phyloP scores from a whole-genome alignment of 2,113 vertebrate species.

The Microcebus jonahi region DNA sequence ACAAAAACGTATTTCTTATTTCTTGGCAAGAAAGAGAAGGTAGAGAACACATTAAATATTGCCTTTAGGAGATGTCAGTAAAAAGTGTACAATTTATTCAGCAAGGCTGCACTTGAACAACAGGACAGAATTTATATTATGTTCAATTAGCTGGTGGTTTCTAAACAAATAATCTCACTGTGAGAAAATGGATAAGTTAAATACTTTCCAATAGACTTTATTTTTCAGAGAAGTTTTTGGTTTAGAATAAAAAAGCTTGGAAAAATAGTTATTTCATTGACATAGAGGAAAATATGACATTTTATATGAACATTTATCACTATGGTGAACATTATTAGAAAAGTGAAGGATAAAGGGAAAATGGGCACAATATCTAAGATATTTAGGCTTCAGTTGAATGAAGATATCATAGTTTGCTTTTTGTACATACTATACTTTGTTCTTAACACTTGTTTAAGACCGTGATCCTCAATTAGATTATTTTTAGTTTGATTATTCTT shows the following conservation, averaged over 20 bases:
- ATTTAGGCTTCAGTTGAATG: neutral
- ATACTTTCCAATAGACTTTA: neutral
- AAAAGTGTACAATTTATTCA: neutral
- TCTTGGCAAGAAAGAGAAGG: neutral
- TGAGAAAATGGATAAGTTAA: neutral
- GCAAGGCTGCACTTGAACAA: neutral
- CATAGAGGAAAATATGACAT: too few species aligned
- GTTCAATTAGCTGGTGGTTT: neutral
- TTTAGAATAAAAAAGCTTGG: neutral
- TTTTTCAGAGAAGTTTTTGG: neutral
- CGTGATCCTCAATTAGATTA: neutral
- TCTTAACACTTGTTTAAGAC: constrained; percentile 41
- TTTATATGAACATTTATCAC: neutral
- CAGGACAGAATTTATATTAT: neutral
- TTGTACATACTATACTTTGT: neutral
- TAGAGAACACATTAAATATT: neutral
- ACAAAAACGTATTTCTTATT: too few species aligned
- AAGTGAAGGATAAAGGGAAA: neutral
- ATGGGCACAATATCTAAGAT: neutral
- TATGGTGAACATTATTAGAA: constrained; percentile 23
- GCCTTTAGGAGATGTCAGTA: neutral
- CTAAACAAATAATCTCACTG: neutral
- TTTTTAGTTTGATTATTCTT: neutral
- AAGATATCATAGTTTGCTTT: neutral
- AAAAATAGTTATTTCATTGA: neutral